A percentile compares a stretch with the other conserved stretches of the same genome.
phyloP scores from a whole-genome alignment of 2,888 invertebrate genomes.

The Chirona hameri region DNA sequence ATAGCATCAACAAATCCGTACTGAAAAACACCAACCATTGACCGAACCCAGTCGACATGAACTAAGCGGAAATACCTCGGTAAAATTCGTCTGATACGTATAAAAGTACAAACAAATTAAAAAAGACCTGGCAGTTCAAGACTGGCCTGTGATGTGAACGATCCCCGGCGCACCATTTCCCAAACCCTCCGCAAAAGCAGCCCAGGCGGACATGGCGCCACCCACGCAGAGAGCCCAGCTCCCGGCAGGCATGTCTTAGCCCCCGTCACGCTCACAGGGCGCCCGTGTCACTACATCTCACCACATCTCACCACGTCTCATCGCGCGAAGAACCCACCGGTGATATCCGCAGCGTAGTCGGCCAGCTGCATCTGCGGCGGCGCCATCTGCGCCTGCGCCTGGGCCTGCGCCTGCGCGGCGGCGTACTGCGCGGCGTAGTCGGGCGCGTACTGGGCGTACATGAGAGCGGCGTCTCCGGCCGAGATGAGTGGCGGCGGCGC shows the following conservation, averaged over 20 bases:
- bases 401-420: conserved; percentile 72
- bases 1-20: no score
- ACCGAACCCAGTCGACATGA: no score
- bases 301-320: conserved; percentile 51
- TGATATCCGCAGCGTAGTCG: conserved; percentile 65
- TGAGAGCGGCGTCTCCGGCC: conserved; percentile 70
- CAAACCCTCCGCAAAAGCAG: neutral
- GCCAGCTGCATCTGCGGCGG: conserved; percentile 41
- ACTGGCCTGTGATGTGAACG: no score
- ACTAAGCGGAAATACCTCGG: no score
- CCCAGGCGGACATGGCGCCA: neutral
- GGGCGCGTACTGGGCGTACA: conserved; percentile 67
- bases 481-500: conserved; percentile 59
- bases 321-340: conserved; percentile 91
- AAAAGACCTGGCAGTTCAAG: no score
- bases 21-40: no score
- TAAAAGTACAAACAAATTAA: no score
- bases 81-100: no score
- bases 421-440: conserved; percentile 84
- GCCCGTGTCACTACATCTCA: neutral
- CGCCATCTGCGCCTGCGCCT: neutral
- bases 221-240: neutral
- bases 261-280: neutral
- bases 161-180: neutral
- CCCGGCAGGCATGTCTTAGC: neutral